Conservation (phyloP, 2,113 vertebrate species). For the Hippoglossus stenolepis region DNA sequence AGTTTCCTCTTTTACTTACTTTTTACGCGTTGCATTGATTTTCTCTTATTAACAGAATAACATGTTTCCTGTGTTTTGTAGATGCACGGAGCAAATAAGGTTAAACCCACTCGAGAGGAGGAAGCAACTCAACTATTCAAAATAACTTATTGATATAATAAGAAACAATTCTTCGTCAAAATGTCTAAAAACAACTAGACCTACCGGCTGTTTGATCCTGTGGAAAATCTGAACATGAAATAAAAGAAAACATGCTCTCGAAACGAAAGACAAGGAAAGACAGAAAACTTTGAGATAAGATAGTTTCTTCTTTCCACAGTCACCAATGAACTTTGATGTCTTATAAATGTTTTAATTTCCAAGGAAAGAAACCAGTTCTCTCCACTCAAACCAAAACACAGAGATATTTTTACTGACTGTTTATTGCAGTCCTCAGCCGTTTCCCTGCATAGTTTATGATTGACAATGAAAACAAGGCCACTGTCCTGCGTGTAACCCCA, state of each 20-base stretch:
- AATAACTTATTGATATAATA: no score
- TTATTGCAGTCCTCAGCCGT: conserved; percentile 10
- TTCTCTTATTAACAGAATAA: not conserved
- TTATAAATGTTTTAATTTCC: not conserved
- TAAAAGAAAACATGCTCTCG: not conserved
- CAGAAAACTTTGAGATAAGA: no score
- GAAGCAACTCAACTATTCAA: no score
- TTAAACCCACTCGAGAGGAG: no score
- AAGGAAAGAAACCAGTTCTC: not conserved
- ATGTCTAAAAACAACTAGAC: no score
- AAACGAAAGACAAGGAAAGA: not conserved
- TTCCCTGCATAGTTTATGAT: conserved; percentile 8
- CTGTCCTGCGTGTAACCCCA: not conserved
- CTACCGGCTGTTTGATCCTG: no score
- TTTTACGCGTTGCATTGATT: not conserved
- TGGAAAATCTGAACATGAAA: not conserved
- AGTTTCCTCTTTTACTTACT: not conserved
- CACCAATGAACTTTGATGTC: no score
- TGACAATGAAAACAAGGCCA: not conserved
- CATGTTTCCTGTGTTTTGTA: not conserved
- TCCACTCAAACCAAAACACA: not conserved
- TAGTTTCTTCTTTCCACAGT: no score
- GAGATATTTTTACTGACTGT: not conserved
- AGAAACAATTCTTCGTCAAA: no score
- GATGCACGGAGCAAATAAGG: no score